Evolutionary conservation across 1,140 invertebrate species (phyloP).

Genomic region (Drosophila yakuba): DNA sequence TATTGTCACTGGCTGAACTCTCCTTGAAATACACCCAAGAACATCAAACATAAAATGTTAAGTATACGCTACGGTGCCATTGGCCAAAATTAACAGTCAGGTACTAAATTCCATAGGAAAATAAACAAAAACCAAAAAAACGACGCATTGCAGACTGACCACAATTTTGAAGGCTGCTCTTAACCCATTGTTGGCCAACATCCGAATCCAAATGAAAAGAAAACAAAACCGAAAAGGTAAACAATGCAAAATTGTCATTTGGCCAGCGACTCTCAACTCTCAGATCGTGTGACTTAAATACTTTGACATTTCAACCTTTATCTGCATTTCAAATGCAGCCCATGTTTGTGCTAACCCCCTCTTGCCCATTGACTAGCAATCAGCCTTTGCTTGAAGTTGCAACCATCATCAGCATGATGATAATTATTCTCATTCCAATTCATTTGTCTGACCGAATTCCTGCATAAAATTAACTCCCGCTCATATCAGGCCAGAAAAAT

Average conservation of each 20-base stretch:
- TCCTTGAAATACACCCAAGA: constrained; percentile 35
- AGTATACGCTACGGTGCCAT: constrained; percentile 19
- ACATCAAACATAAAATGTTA: constrained; percentile 7
- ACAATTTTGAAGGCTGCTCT: constrained; percentile 64
- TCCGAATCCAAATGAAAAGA: constrained; percentile 30
- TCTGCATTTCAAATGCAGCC: constrained; percentile 36
- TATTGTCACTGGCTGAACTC: constrained; percentile 52
- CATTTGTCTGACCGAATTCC: constrained; percentile 65
- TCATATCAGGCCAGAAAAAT: constrained; percentile 27
- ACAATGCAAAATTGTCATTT: constrained; percentile 55
- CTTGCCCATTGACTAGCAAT: neutral
- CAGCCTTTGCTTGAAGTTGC: neutral
- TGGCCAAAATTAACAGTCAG: constrained; percentile 65
- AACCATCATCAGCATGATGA: constrained; percentile 21
- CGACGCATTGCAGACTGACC: constrained; percentile 17
- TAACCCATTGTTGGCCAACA: constrained; percentile 72
- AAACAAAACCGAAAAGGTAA: constrained; percentile 23
- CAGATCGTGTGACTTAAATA: constrained; percentile 43
- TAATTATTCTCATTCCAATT: constrained; percentile 61
- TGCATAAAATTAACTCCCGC: constrained; percentile 63
- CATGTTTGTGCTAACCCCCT: constrained; percentile 5
- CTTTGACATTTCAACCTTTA: constrained; percentile 65
- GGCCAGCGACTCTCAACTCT: constrained; percentile 16
- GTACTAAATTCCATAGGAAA: constrained; percentile 68
- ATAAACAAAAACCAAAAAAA: constrained; percentile 30